Evolutionary conservation across 1,140 invertebrate species (phyloP).

Genomic region (Chrysopa pallens): DNA sequence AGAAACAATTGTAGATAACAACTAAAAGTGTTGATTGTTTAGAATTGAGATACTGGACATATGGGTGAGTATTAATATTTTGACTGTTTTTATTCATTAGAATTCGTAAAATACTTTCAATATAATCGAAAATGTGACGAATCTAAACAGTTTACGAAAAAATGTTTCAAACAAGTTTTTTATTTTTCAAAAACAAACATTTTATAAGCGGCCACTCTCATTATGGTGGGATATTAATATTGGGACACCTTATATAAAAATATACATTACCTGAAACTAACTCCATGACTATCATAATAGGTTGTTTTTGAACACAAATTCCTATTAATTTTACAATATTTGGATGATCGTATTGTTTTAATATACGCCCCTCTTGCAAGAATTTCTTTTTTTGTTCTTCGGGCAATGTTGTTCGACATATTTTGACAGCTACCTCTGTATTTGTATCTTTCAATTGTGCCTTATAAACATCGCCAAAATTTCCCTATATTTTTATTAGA

Average conservation of each 20-base stretch:
- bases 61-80: no score
- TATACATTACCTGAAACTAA: constrained; percentile 60
- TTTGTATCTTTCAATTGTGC: constrained; percentile 66
- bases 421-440: constrained; percentile 88
- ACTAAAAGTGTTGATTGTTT: no score
- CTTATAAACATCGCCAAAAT: constrained; percentile 94
- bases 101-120: no score
- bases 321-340: constrained; percentile 95
- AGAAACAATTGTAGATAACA: no score
- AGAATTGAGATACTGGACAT: no score
- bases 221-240: not conserved
- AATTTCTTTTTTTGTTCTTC: constrained; percentile 95
- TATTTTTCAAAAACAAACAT: no score
- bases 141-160: no score
- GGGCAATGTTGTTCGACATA: constrained; percentile 78
- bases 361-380: constrained; percentile 83
- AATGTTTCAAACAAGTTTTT: no score
- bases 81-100: no score
- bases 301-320: constrained; percentile 93
- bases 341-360: constrained; percentile 93
- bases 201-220: not conserved
- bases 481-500: constrained; percentile 47
- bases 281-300: constrained; percentile 99
- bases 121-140: no score
- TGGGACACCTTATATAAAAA: not conserved